These are phyloP conservation scores for Listrodromus nycthemerus DNA, from an alignment of 2,888 invertebrate genomes.

Conservation along the genomic window DNA sequence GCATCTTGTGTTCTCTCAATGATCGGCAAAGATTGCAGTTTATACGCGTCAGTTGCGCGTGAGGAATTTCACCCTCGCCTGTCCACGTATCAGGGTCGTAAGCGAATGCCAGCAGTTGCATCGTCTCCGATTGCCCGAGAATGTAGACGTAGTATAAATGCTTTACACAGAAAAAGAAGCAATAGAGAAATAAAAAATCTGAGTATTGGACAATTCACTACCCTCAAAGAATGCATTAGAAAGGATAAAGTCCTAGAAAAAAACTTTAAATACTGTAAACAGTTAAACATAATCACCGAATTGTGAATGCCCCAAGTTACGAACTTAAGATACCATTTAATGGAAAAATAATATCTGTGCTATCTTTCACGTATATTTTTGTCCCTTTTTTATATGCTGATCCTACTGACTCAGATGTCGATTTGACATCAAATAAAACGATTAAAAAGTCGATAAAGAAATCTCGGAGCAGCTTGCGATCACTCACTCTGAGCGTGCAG, in stretches of 20 bases:
- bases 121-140: constrained; percentile 80
- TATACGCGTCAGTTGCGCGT: constrained; percentile 71
- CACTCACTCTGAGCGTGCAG: constrained; percentile 74
- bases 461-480: not conserved
- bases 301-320: not conserved
- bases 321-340: not conserved
- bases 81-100: constrained; percentile 71
- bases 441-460: constrained; percentile 1
- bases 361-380: not conserved
- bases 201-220: not conserved
- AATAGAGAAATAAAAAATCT: constrained; percentile 15
- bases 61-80: constrained; percentile 64
- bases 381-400: not conserved
- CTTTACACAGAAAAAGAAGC: constrained; percentile 69
- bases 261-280: not conserved
- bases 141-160: constrained; percentile 79
- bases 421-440: not conserved
- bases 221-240: not conserved
- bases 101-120: constrained; percentile 77
- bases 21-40: constrained; percentile 67
- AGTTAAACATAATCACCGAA: not conserved
- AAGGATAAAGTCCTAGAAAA: not conserved
- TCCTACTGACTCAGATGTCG: not conserved
- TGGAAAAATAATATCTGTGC: not conserved
- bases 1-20: constrained; percentile 68